These are phyloP conservation scores for Drosophila tanythrix DNA, from an alignment of 2,888 invertebrate genomes.

Conservation along the genomic window DNA sequence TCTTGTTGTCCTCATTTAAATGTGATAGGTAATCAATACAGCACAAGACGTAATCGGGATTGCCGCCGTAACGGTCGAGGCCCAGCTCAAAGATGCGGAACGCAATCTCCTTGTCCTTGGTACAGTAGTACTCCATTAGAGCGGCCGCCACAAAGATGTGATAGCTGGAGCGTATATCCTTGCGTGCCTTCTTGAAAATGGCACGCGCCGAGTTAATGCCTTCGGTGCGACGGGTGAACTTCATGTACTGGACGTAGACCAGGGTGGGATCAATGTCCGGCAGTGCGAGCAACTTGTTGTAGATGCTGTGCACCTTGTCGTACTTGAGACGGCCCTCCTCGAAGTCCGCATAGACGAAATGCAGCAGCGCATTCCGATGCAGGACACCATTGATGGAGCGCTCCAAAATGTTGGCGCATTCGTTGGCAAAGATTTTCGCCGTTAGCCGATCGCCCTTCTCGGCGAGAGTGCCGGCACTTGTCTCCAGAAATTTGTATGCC, in stretches of 20 bases:
- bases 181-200: slow-evolving; percentile 97
- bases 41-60: slow-evolving; percentile 97
- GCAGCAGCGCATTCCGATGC: slow-evolving; percentile 95
- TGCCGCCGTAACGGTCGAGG: slow-evolving; percentile 96
- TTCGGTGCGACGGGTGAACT: slow-evolving; percentile 98
- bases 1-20: slow-evolving; percentile 99
- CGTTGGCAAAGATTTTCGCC: slow-evolving; percentile 96
- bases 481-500: slow-evolving; percentile 98
- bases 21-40: slow-evolving; percentile 99
- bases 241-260: slow-evolving; percentile 99
- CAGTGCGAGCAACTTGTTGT: slow-evolving; percentile 95
- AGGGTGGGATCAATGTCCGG: slow-evolving; percentile 97
- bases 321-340: slow-evolving; percentile 98
- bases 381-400: slow-evolving; percentile 95
- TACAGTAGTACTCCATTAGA: slow-evolving; percentile 99
- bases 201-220: slow-evolving; percentile 98
- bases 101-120: slow-evolving; percentile 98
- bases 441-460: slow-evolving; percentile 98
- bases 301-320: slow-evolving; percentile 97
- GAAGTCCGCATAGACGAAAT: slow-evolving; percentile 99
- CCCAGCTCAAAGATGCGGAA: slow-evolving; percentile 99
- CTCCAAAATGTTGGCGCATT: slow-evolving; percentile 97
- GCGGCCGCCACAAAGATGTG: slow-evolving; percentile 99
- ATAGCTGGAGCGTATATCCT: slow-evolving; percentile 93
- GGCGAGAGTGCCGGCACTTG: slow-evolving; percentile 95